These are phyloP conservation scores for Leptinotarsa lineolata DNA, from an alignment of 1,140 invertebrate species.

Conservation along the genomic window DNA sequence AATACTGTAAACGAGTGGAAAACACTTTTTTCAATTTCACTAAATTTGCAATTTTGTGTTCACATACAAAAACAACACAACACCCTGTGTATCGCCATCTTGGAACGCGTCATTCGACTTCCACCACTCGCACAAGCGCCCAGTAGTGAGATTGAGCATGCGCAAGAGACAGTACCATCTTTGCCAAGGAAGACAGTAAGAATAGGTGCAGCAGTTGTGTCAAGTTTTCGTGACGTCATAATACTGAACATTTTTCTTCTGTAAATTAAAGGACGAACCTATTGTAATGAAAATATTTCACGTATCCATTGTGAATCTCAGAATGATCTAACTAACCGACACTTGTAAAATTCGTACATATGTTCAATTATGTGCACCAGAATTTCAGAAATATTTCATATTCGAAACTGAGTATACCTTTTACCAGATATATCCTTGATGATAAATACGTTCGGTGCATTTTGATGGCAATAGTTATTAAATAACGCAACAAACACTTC, in stretches of 20 bases:
- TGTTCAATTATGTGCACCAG: too few species aligned
- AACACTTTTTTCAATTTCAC: constrained; percentile 25
- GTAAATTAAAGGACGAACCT: neutral
- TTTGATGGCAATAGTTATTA: too few species aligned
- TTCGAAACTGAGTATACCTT: too few species aligned
- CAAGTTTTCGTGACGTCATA: too few species aligned
- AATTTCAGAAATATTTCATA: too few species aligned
- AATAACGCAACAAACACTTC: too few species aligned
- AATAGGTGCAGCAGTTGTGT: neutral
- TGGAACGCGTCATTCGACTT: constrained; percentile 33
- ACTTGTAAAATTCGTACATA: too few species aligned
- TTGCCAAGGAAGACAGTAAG: neutral
- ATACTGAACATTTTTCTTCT: too few species aligned
- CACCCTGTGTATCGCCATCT: constrained; percentile 46
- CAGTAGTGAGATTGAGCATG: constrained; percentile 6
- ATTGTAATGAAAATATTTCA: neutral
- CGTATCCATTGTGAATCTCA: too few species aligned
- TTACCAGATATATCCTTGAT: too few species aligned
- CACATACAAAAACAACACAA: constrained; percentile 39
- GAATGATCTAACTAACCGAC: too few species aligned
- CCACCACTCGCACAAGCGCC: constrained; percentile 19
- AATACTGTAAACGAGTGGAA: neutral
- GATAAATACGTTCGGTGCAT: too few species aligned
- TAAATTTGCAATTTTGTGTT: constrained; percentile 16
- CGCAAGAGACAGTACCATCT: neutral